Evolutionary conservation across 2,888 invertebrate species (phyloP), one percentile per base, ranked within the genome.

Genomic region (Hipparchia sbordonii): DNA sequence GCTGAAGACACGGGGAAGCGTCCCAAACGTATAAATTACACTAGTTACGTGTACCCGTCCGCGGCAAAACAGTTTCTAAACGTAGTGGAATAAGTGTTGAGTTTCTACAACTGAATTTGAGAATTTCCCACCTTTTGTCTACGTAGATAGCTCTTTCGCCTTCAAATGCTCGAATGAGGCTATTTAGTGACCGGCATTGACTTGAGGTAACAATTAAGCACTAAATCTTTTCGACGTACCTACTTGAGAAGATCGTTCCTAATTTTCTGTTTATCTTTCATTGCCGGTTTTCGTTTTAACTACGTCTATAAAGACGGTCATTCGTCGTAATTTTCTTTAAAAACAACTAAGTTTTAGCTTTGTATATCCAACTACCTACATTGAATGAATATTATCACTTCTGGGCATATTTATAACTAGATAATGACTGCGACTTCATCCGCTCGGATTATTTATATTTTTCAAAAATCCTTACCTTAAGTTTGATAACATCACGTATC

Each of bases 161-260:
- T 71, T 73, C 69, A 63, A 69, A 67, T 62, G 68, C 70, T 76
- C 71, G 77, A 77, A 80, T 78, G 76, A 79, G 78, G 79, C 78
- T 78, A 78, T 80, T 79, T 77, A 78, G 79, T 80, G 78, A 77
- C 80, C 70, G 76, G 73, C 78, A 77, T 79, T 77, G 78, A 79
- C 75, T 78, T 74, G 75, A 79, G 76, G 76, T 76, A 78, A 79
- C 78, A 78, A 80, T 80, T 81, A 80, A 80, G 78, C 76, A 77
- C 77, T 81, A 78, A 80, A 80, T 79, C 78, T 79, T 76, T 71
- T 67, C 74, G 39, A 48, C 33, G 51, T 75, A 74, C 73, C 71
- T 61, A 54, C 56, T 10, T 67, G 66, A 13, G 56, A 67, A 9
- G 45, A 6, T 23, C 0, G 51, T 63, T 63, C 23, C 5, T 5